These are phyloP conservation scores for Lordiphosa stackelbergi DNA, from an alignment of 1,140 invertebrate genomes.

Conservation along the genomic window DNA sequence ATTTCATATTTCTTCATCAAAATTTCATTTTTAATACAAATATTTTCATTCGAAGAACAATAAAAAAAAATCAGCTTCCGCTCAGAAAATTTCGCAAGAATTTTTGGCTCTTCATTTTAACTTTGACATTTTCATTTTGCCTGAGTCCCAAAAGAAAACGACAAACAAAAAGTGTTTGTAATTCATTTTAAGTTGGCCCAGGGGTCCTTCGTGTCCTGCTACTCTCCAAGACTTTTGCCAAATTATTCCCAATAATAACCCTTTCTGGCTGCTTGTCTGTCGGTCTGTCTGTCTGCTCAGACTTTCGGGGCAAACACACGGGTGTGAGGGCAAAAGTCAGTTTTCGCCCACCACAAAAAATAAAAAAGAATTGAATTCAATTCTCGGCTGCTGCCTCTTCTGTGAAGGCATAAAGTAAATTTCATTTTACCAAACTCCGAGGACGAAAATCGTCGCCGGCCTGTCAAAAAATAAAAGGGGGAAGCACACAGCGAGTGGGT, in stretches of 20 bases:
- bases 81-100: too few species aligned
- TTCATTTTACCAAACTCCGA: constrained; percentile 61
- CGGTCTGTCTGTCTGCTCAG: constrained; percentile 26
- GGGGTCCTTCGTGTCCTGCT: constrained; percentile 11
- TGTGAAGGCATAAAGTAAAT: constrained; percentile 37
- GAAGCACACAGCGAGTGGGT: constrained; percentile 5
- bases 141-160: constrained; percentile 41
- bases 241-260: constrained; percentile 32
- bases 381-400: constrained; percentile 38
- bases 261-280: constrained; percentile 1
- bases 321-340: constrained; percentile 53
- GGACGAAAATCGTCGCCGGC: constrained; percentile 67
- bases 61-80: too few species aligned
- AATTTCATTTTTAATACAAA: too few species aligned
- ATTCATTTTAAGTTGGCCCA: constrained; percentile 70
- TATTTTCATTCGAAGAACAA: too few species aligned
- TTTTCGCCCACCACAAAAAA: constrained; percentile 16
- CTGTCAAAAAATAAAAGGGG: constrained; percentile 29
- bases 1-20: too few species aligned
- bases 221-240: constrained; percentile 14
- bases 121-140: constrained; percentile 65
- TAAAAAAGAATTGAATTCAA: constrained; percentile 62
- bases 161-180: constrained; percentile 73
- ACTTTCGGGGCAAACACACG: constrained; percentile 25
- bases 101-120: constrained; percentile 25